phyloP scores from a whole-genome alignment of 2,888 invertebrate species.

The Bugula neritina region DNA sequence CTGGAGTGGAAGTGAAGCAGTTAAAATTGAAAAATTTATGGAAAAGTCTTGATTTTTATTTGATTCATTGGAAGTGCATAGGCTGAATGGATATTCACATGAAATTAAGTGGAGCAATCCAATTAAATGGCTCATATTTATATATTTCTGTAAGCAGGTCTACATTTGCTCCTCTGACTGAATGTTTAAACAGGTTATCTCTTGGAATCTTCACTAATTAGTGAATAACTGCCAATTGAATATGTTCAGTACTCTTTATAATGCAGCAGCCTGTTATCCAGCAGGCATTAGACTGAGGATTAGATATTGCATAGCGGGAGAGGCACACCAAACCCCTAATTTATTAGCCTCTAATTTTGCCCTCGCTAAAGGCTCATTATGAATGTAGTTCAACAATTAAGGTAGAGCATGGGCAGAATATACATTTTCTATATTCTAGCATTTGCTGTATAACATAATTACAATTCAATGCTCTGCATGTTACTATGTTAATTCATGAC shows the following conservation, averaged over 20 bases:
- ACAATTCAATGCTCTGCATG: neutral
- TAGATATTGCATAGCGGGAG: neutral
- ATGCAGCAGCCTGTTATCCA: neutral
- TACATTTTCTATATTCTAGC: neutral
- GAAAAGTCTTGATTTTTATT: too few relatives aligned
- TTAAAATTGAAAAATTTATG: too few relatives aligned
- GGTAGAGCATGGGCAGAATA: neutral
- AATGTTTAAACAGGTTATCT: neutral
- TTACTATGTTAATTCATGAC: constrained; percentile 9
- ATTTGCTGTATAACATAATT: constrained; percentile 15
- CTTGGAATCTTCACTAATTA: neutral
- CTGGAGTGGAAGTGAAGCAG: too few relatives aligned
- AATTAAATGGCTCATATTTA: too few relatives aligned
- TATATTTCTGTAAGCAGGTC: too few relatives aligned
- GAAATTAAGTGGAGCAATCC: too few relatives aligned
- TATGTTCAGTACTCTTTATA: neutral
- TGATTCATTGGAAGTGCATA: too few relatives aligned
- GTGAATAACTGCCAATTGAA: neutral
- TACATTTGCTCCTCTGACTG: too few relatives aligned
- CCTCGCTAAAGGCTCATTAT: neutral
- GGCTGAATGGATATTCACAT: too few relatives aligned
- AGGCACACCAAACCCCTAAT: neutral
- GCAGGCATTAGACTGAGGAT: neutral
- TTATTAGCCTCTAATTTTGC: neutral
- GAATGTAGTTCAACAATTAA: neutral